Evolutionary conservation across 2,113 vertebrate species (phyloP).

Genomic region (Pongo abelii): DNA sequence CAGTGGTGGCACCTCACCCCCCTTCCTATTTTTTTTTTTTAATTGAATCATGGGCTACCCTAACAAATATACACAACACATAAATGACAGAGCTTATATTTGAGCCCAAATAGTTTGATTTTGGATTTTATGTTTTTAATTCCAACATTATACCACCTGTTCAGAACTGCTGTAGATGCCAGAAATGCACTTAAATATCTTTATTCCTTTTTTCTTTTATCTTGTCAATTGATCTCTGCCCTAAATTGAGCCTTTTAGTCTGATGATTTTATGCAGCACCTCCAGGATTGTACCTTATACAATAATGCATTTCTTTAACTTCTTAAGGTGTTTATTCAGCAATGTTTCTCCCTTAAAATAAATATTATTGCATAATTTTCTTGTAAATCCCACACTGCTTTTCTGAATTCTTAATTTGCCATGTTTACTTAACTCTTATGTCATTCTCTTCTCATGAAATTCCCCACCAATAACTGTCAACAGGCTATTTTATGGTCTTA

Average conservation of each 20-base stretch:
- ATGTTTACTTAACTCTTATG: background rate
- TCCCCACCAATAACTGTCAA: background rate
- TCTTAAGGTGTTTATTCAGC: conserved; percentile 20
- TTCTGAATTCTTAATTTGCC: background rate
- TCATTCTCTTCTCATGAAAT: background rate
- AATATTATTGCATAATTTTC: background rate
- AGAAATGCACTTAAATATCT: background rate
- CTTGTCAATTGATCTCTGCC: background rate
- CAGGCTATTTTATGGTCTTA: background rate
- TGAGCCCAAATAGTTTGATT: background rate
- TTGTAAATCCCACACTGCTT: background rate
- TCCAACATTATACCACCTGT: background rate
- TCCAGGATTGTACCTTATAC: background rate
- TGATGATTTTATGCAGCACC: background rate
- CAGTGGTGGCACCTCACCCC: no score
- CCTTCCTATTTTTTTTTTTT: no score
- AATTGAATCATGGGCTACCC: background rate
- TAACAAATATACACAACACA: background rate
- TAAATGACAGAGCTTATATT: background rate
- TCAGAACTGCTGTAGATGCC: background rate
- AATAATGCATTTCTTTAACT: conserved; percentile 21
- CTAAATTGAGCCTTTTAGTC: background rate
- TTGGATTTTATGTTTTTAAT: background rate
- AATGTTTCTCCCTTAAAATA: background rate
- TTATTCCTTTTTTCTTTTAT: background rate